Percentiles rank a stretch among this genome's conserved stretches.
These are phyloP conservation scores for Drosophila flavopinicola DNA, from an alignment of 2,888 invertebrate genomes.

Conservation along the genomic window DNA sequence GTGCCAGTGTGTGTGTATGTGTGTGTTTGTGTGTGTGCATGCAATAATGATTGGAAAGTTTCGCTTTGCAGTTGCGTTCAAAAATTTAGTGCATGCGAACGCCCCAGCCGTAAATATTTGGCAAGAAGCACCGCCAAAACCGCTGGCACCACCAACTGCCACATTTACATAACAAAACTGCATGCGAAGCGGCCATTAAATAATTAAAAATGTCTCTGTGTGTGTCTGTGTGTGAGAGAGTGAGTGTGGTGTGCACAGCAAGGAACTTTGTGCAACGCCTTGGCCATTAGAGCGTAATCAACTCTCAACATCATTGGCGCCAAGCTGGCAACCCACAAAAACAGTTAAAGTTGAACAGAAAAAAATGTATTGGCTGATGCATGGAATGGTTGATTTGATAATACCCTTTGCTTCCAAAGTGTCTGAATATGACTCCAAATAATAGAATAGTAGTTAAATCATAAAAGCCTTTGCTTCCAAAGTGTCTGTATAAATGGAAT, in stretches of 20 bases:
- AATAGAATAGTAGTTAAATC: not conserved
- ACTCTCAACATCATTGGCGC: conserved; percentile 67
- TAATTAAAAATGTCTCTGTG: conserved; percentile 72
- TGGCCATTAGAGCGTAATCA: conserved; percentile 77
- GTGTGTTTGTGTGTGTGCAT: conserved; percentile 30
- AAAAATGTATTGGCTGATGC: not conserved
- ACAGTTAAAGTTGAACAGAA: conserved; percentile 26
- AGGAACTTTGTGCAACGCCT: conserved; percentile 64
- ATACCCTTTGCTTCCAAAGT: conserved; percentile 36
- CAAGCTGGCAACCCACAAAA: conserved; percentile 36
- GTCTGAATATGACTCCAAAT: not conserved
- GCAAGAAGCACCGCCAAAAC: conserved; percentile 35
- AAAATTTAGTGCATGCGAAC: conserved; percentile 69
- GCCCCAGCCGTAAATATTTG: conserved; percentile 73
- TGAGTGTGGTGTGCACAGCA: conserved; percentile 11
- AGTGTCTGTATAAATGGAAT: no score
- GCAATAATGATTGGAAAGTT: conserved; percentile 78
- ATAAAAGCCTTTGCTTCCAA: not conserved
- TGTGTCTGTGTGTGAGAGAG: conserved; percentile 4
- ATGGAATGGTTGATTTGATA: not conserved
- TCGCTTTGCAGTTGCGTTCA: conserved; percentile 61
- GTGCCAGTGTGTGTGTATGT: conserved; percentile 33
- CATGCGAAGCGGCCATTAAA: conserved; percentile 76
- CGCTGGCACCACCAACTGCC: conserved; percentile 34
- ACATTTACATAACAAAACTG: conserved; percentile 79